Evolutionary conservation across 2,113 vertebrate genomes (phyloP).

Genomic region (Cisticola juncidis): DNA sequence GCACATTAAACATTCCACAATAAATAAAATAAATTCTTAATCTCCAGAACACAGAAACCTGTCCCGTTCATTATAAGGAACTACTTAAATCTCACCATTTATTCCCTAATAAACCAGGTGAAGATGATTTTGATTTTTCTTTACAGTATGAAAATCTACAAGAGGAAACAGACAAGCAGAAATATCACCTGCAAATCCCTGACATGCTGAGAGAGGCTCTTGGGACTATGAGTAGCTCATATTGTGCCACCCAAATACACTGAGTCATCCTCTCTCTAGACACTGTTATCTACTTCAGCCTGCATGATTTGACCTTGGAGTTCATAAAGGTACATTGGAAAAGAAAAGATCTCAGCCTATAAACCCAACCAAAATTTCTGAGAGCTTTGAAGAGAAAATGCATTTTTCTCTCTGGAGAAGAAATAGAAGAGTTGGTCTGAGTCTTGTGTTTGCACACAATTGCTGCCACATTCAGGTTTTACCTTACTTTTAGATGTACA

Average conservation of each 20-base stretch:
- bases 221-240: background rate
- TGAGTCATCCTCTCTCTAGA: slow-evolving; percentile 54
- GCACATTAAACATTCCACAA: background rate
- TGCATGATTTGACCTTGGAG: slow-evolving; percentile 42
- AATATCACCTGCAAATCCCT: background rate
- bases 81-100: background rate
- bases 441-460: background rate
- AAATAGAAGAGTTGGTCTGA: background rate
- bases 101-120: background rate
- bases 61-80: background rate
- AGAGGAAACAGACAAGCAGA: background rate
- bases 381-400: background rate
- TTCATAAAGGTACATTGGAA: background rate
- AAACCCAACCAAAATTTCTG: background rate
- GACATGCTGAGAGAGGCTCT: background rate
- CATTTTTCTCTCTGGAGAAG: background rate
- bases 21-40: background rate
- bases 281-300: slow-evolving; percentile 22
- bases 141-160: background rate
- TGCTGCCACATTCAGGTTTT: background rate
- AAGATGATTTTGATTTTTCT: background rate
- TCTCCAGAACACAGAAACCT: background rate
- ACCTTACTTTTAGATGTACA: background rate
- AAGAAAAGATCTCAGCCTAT: background rate
- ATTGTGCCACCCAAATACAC: slow-evolving; percentile 20